These are phyloP conservation scores for Lasius fuliginosus DNA, from an alignment of 2,888 invertebrate species.

Conservation along the genomic window DNA sequence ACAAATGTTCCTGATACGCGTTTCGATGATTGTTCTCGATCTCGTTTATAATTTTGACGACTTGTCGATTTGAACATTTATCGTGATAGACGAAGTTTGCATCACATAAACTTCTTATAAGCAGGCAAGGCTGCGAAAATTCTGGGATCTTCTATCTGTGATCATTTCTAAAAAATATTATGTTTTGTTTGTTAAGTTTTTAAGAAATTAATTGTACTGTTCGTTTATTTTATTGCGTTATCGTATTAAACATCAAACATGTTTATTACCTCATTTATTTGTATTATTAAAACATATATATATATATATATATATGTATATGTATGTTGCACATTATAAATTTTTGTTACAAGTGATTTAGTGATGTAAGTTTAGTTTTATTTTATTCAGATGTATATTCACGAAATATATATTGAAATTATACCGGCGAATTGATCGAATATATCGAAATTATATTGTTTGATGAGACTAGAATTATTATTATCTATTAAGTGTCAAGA, in stretches of 20 bases:
- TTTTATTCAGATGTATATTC: background rate
- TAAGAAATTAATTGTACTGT: background rate
- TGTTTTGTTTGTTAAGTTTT: constrained; percentile 1
- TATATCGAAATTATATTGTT: background rate
- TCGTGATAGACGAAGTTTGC: background rate
- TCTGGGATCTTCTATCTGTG: background rate
- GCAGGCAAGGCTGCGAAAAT: background rate
- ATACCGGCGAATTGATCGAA: background rate
- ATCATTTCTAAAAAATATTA: background rate
- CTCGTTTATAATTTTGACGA: background rate
- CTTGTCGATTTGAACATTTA: background rate
- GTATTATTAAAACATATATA: background rate
- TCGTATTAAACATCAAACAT: background rate
- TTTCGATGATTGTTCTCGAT: background rate
- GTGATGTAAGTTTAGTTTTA: background rate
- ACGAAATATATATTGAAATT: background rate
- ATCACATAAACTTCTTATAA: background rate
- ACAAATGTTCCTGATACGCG: constrained; percentile 38
- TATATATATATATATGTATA: too few species aligned
- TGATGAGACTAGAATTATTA: background rate
- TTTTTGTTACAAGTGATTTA: background rate
- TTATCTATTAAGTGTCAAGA: background rate
- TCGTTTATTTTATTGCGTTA: constrained; percentile 7
- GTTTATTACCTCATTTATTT: background rate
- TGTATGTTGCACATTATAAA: background rate